phyloP scores from a whole-genome alignment of 1,140 invertebrate species.

The Patella vulgata region DNA sequence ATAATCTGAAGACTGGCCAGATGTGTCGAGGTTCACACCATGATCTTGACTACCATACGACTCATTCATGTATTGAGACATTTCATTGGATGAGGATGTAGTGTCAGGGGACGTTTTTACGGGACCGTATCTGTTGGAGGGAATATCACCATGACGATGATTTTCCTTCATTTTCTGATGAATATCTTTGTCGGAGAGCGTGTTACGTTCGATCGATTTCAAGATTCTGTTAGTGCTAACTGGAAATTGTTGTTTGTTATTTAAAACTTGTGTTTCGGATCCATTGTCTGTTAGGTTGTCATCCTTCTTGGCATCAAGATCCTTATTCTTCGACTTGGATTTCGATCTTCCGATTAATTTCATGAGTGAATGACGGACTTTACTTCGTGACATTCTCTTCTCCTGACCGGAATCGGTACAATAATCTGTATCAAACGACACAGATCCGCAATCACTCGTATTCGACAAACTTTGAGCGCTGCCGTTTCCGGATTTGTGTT shows the following conservation, averaged over 20 bases:
- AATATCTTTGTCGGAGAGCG: conserved; percentile 37
- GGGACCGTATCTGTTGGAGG: no score
- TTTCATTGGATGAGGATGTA: neutral
- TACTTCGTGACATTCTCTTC: conserved; percentile 37
- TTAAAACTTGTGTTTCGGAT: neutral
- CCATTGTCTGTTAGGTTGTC: neutral
- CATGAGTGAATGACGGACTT: conserved; percentile 48
- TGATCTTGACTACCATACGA: conserved; percentile 8
- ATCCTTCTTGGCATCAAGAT: conserved; percentile 9
- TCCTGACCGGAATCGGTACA: conserved; percentile 9
- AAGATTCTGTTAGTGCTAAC: conserved; percentile 39
- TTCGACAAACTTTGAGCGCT: conserved; percentile 37
- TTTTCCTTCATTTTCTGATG: conserved; percentile 51
- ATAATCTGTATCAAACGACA: conserved; percentile 16
- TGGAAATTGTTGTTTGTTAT: conserved; percentile 20
- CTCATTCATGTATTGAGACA: neutral
- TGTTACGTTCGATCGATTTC: conserved; percentile 50
- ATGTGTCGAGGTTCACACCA: conserved; percentile 23
- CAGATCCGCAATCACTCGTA: conserved; percentile 8
- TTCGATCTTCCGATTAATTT: conserved; percentile 42
- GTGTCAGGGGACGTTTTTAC: no score
- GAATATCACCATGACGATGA: conserved; percentile 8
- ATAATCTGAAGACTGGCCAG: neutral
- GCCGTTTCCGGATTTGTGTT: conserved; percentile 25
- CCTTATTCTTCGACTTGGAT: conserved; percentile 23